A percentile compares a stretch with the other conserved stretches of the same genome.
These are phyloP conservation scores for Phenganax marumi DNA, from an alignment of 92 coral and sea anemone species.

Conservation along the genomic window DNA sequence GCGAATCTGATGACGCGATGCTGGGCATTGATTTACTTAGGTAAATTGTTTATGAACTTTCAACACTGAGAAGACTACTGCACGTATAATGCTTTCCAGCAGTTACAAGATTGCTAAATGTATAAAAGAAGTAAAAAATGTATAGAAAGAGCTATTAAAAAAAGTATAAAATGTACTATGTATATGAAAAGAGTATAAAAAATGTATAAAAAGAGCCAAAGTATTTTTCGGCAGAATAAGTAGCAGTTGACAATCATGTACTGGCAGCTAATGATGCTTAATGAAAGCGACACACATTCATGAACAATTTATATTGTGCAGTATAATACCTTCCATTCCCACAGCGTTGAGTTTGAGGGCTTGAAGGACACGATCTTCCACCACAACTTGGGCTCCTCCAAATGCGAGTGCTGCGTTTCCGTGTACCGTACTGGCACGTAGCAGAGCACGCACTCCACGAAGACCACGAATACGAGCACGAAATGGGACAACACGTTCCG, in stretches of 20 bases:
- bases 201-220: too few species aligned
- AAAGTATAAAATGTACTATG: too few species aligned
- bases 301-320: background rate
- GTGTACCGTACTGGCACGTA: slow-evolving; percentile 68
- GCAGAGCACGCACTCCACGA: slow-evolving; percentile 77
- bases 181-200: too few species aligned
- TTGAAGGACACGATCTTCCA: slow-evolving; percentile 74
- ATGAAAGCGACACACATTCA: background rate
- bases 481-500: slow-evolving; percentile 65
- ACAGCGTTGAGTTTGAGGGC: slow-evolving; percentile 59
- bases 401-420: slow-evolving; percentile 56
- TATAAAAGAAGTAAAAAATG: too few species aligned
- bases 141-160: too few species aligned
- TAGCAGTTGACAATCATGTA: background rate
- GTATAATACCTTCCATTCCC: slow-evolving; percentile 70
- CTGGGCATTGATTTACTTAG: too few species aligned
- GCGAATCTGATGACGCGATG: too few species aligned
- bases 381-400: slow-evolving; percentile 63
- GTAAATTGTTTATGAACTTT: too few species aligned
- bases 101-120: too few species aligned
- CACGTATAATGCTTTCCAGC: too few species aligned
- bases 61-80: too few species aligned
- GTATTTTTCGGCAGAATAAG: too few species aligned
- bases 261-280: background rate
- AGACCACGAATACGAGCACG: slow-evolving; percentile 69